Percentiles rank a stretch among this genome's conserved stretches.
Conservation (phyloP, 2,113 vertebrate species). For the Rhizomys pruinosus region DNA sequence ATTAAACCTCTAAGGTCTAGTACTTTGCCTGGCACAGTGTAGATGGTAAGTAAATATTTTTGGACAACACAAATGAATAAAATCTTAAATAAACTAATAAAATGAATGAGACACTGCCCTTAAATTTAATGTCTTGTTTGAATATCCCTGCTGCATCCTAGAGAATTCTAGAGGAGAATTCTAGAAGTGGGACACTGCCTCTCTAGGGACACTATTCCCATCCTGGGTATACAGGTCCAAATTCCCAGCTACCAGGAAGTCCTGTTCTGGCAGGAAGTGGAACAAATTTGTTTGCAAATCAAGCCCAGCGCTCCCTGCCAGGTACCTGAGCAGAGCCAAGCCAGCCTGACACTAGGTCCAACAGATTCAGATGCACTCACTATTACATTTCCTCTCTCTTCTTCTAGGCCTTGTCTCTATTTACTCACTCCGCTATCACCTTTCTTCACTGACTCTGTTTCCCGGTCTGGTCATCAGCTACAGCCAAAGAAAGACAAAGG, state of each 20-base stretch:
- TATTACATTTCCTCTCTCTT: background rate
- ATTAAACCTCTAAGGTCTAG: background rate
- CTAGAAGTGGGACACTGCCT: slow-evolving; percentile 44
- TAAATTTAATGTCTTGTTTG: background rate
- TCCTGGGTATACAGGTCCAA: slow-evolving; percentile 55
- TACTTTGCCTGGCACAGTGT: background rate
- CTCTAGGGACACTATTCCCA: slow-evolving; percentile 55
- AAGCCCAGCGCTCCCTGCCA: slow-evolving; percentile 63
- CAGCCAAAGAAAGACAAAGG: background rate
- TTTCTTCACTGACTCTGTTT: background rate
- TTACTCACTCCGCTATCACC: too few species aligned
- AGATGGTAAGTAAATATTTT: background rate
- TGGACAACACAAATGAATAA: background rate
- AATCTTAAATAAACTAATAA: background rate
- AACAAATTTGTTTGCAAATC: slow-evolving; percentile 69
- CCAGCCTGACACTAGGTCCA: background rate
- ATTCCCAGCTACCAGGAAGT: slow-evolving; percentile 63
- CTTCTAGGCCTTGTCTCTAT: background rate
- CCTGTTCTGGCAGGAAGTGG: slow-evolving; percentile 75
- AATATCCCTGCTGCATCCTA: background rate
- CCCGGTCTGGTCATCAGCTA: background rate
- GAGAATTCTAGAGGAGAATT: slow-evolving; percentile 55
- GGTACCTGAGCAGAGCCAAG: slow-evolving; percentile 53
- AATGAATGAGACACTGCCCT: background rate
- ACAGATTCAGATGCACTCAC: background rate